Evolutionary conservation across 37 sponge, comb jelly and placozoan genomes (phyloP), one percentile per base, ranked within the genome.

Genomic region (Cladorhizidae sp.): DNA sequence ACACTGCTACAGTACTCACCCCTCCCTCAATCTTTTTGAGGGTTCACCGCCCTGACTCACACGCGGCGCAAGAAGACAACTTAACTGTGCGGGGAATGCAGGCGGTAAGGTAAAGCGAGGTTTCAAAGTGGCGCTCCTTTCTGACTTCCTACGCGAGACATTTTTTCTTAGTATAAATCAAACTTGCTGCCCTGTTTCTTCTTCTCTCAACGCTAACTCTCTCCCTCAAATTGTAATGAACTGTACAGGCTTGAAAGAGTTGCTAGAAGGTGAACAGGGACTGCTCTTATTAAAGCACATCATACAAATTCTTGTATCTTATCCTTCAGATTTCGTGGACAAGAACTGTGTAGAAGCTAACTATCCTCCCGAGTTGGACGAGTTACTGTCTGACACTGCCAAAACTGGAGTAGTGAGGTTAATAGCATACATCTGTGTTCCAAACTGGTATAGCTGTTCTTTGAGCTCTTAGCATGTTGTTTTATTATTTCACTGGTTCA

Each of bases 371-470:
- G 73, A 77, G n/a, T 65, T 83, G 35, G 88, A 88, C 42, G 52
- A 58, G 2, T 9, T 88, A 0, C 43, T 88, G 15, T 55, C 50
- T 25, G 88, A 88, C 63, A 88, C 83, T 9, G 83, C 83, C 18
- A 82, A 39, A 57, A 78, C 88, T 32, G 83, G 88, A 63, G 71
- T 72, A 23, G 88, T 88, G 33, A 77, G 88, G 88, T 88, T 39
- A 72, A 11, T 15, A 38, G 20, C 54, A 5, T 3, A 17, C 25
- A 61, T 21, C 62, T 6, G 8, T 61, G 25, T 23, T 61, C 15
- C 54, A 52, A 15, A 15, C 11, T 11, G 54, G 15, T 11, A 52
- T 11, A 18, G 15, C 15, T 58, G 26, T 26, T 26, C 2, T 5
- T 6, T 6, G 14, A 58, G 26, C 67, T 32, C 12, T 15, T 25